Percentiles rank a stretch among this genome's conserved stretches.
Conservation (phyloP, 1,140 invertebrate species). For the Wiebesia pumilae region DNA sequence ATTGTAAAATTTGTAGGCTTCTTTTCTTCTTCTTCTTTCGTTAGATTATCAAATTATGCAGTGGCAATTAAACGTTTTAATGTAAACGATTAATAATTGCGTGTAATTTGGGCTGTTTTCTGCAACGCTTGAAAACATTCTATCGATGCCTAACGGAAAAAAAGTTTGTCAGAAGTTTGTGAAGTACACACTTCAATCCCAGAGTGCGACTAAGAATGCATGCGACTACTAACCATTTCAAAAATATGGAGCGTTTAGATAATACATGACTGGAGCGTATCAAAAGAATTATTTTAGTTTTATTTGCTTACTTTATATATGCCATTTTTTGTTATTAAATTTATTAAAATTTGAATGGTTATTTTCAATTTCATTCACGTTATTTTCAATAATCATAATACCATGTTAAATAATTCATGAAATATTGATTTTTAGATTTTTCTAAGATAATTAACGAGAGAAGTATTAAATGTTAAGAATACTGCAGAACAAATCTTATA, state of each 20-base stretch:
- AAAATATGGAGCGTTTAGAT: conserved; percentile 24
- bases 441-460: no score
- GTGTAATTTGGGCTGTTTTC: background rate
- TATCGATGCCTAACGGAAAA: background rate
- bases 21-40: background rate
- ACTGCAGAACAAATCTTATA: no score
- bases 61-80: background rate
- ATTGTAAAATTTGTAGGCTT: no score
- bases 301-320: background rate
- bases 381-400: no score
- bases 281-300: background rate
- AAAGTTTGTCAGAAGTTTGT: background rate
- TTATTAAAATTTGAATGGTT: no score
- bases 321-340: no score
- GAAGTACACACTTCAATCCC: background rate
- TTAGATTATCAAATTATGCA: background rate
- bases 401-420: no score
- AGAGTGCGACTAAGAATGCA: conserved; percentile 9
- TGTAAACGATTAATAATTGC: background rate
- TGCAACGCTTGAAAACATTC: background rate
- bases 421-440: no score
- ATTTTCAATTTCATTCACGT: no score
- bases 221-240: conserved; percentile 31
- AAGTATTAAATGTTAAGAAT: no score
- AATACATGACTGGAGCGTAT: background rate